Base-by-base conservation (phyloP, 92 coral and sea anemone species). In the Ricordea florida region DNA sequence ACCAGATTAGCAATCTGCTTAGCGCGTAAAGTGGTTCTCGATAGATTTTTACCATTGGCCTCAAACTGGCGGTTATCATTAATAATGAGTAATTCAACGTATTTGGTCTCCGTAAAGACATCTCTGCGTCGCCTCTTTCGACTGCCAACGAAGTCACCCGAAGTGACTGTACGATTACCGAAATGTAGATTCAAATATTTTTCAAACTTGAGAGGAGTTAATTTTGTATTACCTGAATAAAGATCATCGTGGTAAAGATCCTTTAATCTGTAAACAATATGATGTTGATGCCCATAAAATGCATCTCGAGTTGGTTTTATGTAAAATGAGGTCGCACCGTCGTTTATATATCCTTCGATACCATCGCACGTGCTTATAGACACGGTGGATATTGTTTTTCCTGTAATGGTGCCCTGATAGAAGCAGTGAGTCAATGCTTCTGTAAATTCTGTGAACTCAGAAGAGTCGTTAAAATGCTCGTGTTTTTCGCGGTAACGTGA, bases 281-380 rank as follows among this genome's bases (percentile, higher is more conserved):
- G 77, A 34, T 30, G 14, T 3, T 26, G 25, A 5, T 14, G 21
- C 34, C 8, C 8, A 22, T 26, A 51, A 3, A 47, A 30, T 6
- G 37, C 18, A 29, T 25, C 16, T 53, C 11, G 37, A 8, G 21
- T 42, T 21, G 80, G 80, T 73, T 73, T 43, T 24, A 73, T n/a
- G 23, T 59, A 58, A 58, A 51, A 73, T 24, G 80, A 73, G 16
- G 10, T 59, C 21, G 0, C 14, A 7, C 71, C 80, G 44, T 73
- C 71, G 41, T 59, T 13, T 22, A 73, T 58, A 11, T 57, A 33
- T 18, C 80, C 80, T 44, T 82, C 88, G 13, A 82, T 57, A 43
- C 93, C 93, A 27, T 79, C 85, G 32, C 93, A 89, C 8, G 90
- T 79, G 25, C 80, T 66, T 6, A 89, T 27, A 21, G 93, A 81